A percentile compares a stretch with the other conserved stretches of the same genome.
Conservation (phyloP, 2,888 invertebrate genomes). For the Scaptomyza parva region DNA sequence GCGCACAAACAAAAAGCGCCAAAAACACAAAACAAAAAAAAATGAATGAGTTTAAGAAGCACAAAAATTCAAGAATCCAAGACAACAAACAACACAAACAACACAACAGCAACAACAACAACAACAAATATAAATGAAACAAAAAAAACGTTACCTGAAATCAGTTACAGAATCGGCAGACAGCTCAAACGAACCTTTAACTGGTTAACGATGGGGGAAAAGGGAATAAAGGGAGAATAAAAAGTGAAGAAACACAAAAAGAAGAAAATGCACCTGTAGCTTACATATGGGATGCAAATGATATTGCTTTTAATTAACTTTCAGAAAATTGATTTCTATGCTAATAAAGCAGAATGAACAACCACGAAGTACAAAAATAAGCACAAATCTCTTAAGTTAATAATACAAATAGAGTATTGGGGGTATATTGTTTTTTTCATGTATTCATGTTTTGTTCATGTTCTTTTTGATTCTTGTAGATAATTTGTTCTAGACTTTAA, state of each 20-base stretch:
- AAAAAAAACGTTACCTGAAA: conserved; percentile 3
- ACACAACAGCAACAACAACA: background rate
- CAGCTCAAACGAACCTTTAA: conserved; percentile 60
- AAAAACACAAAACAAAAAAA: background rate
- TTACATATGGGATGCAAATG: too few relatives aligned
- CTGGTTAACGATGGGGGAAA: conserved; percentile 3
- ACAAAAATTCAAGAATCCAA: conserved; percentile 12
- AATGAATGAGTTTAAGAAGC: background rate
- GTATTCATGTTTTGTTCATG: too few relatives aligned
- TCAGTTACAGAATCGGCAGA: conserved; percentile 19
- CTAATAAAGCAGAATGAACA: too few relatives aligned
- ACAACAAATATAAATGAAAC: conserved; percentile 6
- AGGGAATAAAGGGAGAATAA: background rate
- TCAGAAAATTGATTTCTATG: too few relatives aligned
- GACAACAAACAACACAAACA: conserved; percentile 6
- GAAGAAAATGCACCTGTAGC: conserved; percentile 34
- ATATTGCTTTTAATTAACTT: too few relatives aligned
- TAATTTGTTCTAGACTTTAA: background rate
- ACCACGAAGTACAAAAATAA: too few relatives aligned
- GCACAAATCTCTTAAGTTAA: too few relatives aligned
- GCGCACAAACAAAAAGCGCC: conserved; percentile 36
- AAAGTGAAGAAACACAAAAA: background rate
- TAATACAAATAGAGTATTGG: too few relatives aligned
- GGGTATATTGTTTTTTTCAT: too few relatives aligned
- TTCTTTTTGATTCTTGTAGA: too few relatives aligned